Evolutionary conservation across 2,888 invertebrate genomes (phyloP), one percentile per base, ranked within the genome.

Genomic region (Asteroscopus sphinx): DNA sequence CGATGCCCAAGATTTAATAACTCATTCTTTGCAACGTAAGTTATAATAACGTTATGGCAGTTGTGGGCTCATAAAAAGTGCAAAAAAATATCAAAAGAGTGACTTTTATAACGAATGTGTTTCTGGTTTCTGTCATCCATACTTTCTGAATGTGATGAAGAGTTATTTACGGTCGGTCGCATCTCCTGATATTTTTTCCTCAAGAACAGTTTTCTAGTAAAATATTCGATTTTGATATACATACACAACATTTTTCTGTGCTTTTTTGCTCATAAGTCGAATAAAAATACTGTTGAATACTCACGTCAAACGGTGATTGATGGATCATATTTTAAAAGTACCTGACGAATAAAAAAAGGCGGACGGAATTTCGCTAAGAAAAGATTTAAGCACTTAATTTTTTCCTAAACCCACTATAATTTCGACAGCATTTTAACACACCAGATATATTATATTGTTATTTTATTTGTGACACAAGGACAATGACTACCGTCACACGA

Each of bases 21-120:
- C 53, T 17, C 35, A 57, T 66, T 64, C 63, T 49, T 62, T 46
- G 49, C 45, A 35, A 51, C 47, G 68, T 41, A 66, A n/a, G n/a
- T n/a, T n/a, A 68, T 73, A 76, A 73, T 62, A 76, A 72, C 33
- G 51, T 74, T 66, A 69, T 67, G 41, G 65, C 70, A 30, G 51
- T 74, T 66, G 67, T 67, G 41, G 65, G 44, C 52, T 57, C 67
- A 64, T 76, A 76, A 76, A 76, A 71, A 58, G 52, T 55, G 68
- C 60, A 58, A 66, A 73, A 66, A 73, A 68, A 73, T 69, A 76
- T 53, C 59, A 73, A 26, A 26, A 44, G 45, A 66, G 52, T 39
- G 48, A 64, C 53, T 62, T 67, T 73, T 48, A 64, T 68, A 71
- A 54, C 64, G 59, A 62, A 56, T 68, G 55, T 56, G 68, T 53